Percentiles rank a stretch among this genome's conserved stretches.
Evolutionary conservation across 2,888 invertebrate species (phyloP).

Genomic region (Ptychoptera albimana): DNA sequence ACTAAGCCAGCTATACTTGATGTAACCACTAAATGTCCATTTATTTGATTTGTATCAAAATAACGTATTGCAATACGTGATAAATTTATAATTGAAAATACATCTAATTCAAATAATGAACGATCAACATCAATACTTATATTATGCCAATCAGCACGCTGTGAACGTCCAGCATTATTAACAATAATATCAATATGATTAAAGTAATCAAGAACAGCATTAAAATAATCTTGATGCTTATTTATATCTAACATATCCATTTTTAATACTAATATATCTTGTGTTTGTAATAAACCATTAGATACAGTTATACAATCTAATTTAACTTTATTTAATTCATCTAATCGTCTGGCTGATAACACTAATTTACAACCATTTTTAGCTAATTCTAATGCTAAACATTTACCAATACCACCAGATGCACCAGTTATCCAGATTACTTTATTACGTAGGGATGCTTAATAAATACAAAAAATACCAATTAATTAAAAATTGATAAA

Average conservation of each 20-base stretch:
- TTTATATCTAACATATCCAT: conserved; percentile 47
- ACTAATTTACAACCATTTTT: conserved; percentile 47
- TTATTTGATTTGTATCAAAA: conserved; percentile 31
- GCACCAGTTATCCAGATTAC: conserved; percentile 76
- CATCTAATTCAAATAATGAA: conserved; percentile 61
- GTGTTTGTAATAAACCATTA: conserved; percentile 30
- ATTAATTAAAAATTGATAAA: background rate
- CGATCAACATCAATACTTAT: conserved; percentile 54
- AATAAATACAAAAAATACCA: conserved; percentile 7
- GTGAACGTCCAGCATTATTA: conserved; percentile 69
- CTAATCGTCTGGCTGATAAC: conserved; percentile 46
- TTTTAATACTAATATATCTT: conserved; percentile 49
- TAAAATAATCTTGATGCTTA: conserved; percentile 41
- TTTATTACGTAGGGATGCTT: conserved; percentile 41
- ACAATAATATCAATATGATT: conserved; percentile 59
- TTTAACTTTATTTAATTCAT: conserved; percentile 48
- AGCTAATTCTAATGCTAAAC: conserved; percentile 50
- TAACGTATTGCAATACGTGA: conserved; percentile 51
- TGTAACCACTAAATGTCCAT: conserved; percentile 57
- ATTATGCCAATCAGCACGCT: conserved; percentile 54
- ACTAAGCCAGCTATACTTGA: conserved; percentile 59
- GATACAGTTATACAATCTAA: conserved; percentile 38
- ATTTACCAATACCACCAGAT: conserved; percentile 69
- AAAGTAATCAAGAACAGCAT: conserved; percentile 47
- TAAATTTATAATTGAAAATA: conserved; percentile 53